A percentile compares a stretch with the other conserved stretches of the same genome.
phyloP scores from a whole-genome alignment of 2,888 invertebrate genomes.

The Lomographa bimaculata region DNA sequence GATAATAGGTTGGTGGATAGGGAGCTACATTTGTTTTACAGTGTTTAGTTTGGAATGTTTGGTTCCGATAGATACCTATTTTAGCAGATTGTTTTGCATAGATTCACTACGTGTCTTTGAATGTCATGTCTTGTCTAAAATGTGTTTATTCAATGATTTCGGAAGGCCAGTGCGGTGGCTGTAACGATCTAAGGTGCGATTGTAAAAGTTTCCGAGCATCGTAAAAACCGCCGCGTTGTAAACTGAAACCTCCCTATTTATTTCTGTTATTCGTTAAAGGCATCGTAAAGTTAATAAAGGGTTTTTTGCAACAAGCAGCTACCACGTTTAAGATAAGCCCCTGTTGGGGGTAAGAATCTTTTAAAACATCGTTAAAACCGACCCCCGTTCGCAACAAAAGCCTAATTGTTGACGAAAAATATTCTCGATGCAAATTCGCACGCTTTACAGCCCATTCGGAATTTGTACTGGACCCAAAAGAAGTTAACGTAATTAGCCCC shows the following conservation, averaged over 20 bases:
- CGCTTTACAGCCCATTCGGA: conserved; percentile 79
- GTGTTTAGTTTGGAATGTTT: too few species aligned
- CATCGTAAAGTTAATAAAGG: conserved; percentile 81
- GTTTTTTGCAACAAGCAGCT: conserved; percentile 74
- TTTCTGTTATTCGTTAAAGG: conserved; percentile 80
- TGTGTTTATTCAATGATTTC: conserved; percentile 35
- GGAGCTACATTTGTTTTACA: too few species aligned
- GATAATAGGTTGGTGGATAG: too few species aligned
- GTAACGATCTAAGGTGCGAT: conserved; percentile 48
- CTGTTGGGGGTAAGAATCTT: conserved; percentile 73
- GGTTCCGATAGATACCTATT: background rate
- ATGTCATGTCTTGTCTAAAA: too few species aligned
- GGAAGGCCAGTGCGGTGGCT: conserved; percentile 30
- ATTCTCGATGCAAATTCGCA: conserved; percentile 80
- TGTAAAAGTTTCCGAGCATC: conserved; percentile 58
- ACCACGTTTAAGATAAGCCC: conserved; percentile 77
- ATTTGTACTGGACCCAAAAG: conserved; percentile 75
- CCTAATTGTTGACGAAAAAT: conserved; percentile 82
- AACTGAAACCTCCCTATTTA: conserved; percentile 74
- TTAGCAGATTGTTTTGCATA: too few species aligned
- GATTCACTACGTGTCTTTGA: too few species aligned
- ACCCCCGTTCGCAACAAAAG: conserved; percentile 75
- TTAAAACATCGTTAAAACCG: conserved; percentile 82
- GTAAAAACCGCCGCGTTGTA: conserved; percentile 63
- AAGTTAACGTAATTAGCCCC: conserved; percentile 74